These are phyloP conservation scores for Podargus strigoides DNA, from an alignment of 2,797 vertebrate genomes.

Conservation along the genomic window DNA sequence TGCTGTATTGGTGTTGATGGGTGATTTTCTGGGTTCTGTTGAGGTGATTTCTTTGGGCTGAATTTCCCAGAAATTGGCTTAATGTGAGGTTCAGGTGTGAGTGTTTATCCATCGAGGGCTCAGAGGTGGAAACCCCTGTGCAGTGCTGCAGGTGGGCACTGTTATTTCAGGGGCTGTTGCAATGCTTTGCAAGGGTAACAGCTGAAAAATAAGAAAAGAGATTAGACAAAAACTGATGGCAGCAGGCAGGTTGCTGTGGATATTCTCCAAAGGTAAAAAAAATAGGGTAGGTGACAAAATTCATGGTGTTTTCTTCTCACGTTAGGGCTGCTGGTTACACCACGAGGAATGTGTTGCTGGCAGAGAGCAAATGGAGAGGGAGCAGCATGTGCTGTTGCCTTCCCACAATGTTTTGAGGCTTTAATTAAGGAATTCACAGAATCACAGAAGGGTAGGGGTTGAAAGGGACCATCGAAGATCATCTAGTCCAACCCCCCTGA, in stretches of 20 bases:
- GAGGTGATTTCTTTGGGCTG: neutral
- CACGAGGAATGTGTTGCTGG: neutral
- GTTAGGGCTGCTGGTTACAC: neutral
- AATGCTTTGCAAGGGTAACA: neutral
- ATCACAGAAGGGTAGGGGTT: too few species aligned
- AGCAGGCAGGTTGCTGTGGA: too few species aligned
- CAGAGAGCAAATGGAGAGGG: neutral
- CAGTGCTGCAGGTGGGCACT: neutral
- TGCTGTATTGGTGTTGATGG: neutral
- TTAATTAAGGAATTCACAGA: neutral
- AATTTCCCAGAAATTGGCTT: neutral
- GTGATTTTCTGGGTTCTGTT: neutral
- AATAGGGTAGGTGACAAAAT: neutral
- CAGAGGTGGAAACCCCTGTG: rapidly evolving
- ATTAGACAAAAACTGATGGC: neutral
- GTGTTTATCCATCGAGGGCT: neutral
- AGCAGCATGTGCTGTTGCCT: neutral
- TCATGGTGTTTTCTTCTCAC: neutral
- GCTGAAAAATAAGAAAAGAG: neutral
- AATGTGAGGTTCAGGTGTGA: neutral
- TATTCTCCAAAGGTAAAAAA: neutral
- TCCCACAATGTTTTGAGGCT: neutral
- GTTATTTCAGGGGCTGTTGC: neutral
- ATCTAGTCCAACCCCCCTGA: too few species aligned
- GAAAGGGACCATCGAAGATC: too few species aligned